Evolutionary conservation across 1,140 invertebrate genomes (phyloP).

Genomic region (Archivesica marissinica): DNA sequence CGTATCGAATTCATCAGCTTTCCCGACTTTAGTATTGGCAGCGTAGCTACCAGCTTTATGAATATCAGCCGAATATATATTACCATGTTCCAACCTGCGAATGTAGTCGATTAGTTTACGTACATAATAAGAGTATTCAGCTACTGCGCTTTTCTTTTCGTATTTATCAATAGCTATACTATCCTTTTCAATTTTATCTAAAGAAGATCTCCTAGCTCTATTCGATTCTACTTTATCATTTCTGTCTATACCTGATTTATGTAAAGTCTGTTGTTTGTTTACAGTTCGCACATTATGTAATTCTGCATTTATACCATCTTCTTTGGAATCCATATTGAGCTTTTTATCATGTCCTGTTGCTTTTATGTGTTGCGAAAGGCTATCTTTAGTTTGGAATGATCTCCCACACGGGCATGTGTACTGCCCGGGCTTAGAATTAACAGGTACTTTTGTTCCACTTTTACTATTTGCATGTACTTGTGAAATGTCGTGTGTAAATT

Average conservation of each 20-base stretch:
- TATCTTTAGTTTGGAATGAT: background rate
- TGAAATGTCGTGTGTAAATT: too few species aligned
- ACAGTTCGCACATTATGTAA: background rate
- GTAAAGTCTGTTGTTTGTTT: background rate
- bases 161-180: slow-evolving; percentile 13
- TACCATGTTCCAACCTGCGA: background rate
- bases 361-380: slow-evolving; percentile 1
- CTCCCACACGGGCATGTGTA: slow-evolving; percentile 11
- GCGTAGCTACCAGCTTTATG: slow-evolving; percentile 12
- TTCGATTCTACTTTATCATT: background rate
- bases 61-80: slow-evolving; percentile 11
- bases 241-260: background rate
- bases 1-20: slow-evolving; percentile 17
- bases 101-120: background rate
- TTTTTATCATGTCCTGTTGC: background rate
- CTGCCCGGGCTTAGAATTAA: background rate
- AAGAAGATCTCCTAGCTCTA: background rate
- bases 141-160: background rate
- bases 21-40: slow-evolving; percentile 6
- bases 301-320: background rate
- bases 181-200: background rate
- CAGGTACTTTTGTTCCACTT: too few species aligned
- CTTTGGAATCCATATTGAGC: background rate
- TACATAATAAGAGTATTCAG: background rate
- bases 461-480: too few species aligned